phyloP scores from a whole-genome alignment of 2,888 invertebrate species.

The Catocala fraxini region DNA sequence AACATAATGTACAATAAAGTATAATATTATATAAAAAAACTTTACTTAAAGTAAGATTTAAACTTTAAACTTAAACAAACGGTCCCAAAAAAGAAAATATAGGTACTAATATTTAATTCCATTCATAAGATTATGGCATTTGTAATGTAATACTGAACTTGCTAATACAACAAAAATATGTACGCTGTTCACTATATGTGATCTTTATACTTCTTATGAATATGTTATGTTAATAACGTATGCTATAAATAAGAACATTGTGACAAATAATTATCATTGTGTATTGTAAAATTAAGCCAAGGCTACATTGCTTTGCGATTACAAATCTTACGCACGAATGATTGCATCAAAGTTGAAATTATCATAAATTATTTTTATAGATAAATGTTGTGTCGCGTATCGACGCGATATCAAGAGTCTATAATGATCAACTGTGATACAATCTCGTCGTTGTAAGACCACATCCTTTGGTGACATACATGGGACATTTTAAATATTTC shows the following conservation, averaged over 20 bases:
- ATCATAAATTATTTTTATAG: conserved; percentile 28
- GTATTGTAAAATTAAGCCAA: conserved; percentile 53
- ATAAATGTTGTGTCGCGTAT: conserved; percentile 6
- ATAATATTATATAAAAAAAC: conserved; percentile 63
- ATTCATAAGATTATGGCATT: conserved; percentile 86
- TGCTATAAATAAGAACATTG: conserved; percentile 58
- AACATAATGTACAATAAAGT: conserved; percentile 79
- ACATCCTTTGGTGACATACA: conserved; percentile 51
- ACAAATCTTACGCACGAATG: conserved; percentile 47
- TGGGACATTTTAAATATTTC: conserved; percentile 67
- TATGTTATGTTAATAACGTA: conserved; percentile 43
- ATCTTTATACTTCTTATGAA: conserved; percentile 49
- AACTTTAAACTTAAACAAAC: conserved; percentile 71
- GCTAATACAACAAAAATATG: conserved; percentile 85
- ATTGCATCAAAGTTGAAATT: conserved; percentile 43
- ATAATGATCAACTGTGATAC: conserved; percentile 29
- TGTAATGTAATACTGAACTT: conserved; percentile 85
- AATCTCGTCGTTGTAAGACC: conserved; percentile 24
- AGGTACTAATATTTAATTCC: conserved; percentile 69
- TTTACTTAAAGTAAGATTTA: conserved; percentile 72
- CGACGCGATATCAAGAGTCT: conserved; percentile 5
- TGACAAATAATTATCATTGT: conserved; percentile 55
- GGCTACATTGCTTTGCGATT: conserved; percentile 49
- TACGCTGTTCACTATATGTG: conserved; percentile 70
- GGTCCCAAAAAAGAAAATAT: conserved; percentile 68